Conservation (phyloP, 2,888 invertebrate genomes). For the Cosmorhoe ocellata region DNA sequence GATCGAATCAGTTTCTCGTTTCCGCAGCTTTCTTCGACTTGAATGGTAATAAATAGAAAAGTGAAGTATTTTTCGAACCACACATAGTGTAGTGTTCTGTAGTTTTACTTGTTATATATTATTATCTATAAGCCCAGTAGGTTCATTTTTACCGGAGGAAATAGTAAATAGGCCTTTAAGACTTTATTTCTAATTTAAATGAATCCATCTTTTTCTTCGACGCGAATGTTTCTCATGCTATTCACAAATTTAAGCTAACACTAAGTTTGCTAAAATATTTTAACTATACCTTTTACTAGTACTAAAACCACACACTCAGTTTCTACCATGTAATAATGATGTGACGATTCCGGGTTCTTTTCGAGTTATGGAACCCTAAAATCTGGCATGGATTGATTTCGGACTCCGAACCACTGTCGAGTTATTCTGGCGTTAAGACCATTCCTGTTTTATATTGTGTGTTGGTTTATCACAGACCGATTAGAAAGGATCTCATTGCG, state of each 20-base stretch:
- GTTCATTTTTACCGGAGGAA: no score
- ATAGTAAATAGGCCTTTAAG: no score
- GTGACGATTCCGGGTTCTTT: no score
- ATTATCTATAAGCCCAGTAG: no score
- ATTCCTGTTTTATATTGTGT: conserved; percentile 14
- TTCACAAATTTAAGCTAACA: no score
- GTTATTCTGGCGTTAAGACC: conserved; percentile 36
- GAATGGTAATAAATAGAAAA: conserved; percentile 53
- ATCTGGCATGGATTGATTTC: conserved; percentile 54
- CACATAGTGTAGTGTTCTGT: neutral
- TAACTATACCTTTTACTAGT: no score
- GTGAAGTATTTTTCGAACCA: conserved; percentile 14
- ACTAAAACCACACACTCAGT: no score
- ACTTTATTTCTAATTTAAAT: no score
- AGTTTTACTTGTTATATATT: neutral
- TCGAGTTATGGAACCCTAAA: neutral
- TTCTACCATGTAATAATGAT: no score
- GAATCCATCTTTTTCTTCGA: no score
- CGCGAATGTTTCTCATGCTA: no score
- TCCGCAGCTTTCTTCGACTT: conserved; percentile 44
- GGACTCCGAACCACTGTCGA: conserved; percentile 45
- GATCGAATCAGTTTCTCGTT: conserved; percentile 53
- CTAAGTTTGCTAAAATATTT: no score
- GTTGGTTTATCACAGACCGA: conserved; percentile 9
- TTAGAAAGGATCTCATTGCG: conserved; percentile 7